Conservation (phyloP, 2,888 invertebrate species). For the Alloplasta piceator region DNA sequence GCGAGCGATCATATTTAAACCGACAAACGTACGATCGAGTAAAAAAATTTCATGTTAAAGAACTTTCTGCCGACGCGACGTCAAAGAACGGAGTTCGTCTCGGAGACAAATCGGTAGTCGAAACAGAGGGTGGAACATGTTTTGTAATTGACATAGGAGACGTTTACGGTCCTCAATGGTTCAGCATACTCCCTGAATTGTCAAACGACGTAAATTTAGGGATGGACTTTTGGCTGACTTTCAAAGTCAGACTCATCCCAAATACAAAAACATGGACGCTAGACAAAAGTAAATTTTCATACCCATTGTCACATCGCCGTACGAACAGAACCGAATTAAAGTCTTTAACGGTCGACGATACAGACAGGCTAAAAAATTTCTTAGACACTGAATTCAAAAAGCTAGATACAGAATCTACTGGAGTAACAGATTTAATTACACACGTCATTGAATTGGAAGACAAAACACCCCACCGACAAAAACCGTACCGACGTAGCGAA, state of each 20-base stretch:
- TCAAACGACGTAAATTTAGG: background rate
- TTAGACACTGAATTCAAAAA: too few relatives aligned
- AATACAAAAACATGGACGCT: background rate
- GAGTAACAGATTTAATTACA: too few relatives aligned
- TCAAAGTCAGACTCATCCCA: background rate
- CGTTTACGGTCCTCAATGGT: background rate
- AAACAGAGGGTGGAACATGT: background rate
- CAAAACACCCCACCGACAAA: too few relatives aligned
- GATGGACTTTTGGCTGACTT: background rate
- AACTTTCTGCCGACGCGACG: background rate
- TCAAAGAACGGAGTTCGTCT: background rate
- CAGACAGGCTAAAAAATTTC: too few relatives aligned
- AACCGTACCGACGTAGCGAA: too few relatives aligned
- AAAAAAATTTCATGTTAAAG: background rate
- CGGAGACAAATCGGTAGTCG: background rate
- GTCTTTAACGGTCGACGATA: too few relatives aligned
- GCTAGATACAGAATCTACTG: too few relatives aligned
- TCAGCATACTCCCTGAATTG: background rate
- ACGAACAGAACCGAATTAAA: too few relatives aligned
- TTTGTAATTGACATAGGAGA: slow-evolving; percentile 1
- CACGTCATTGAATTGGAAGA: too few relatives aligned
- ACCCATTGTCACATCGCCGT: too few relatives aligned
- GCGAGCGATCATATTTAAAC: background rate
- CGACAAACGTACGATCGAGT: background rate
- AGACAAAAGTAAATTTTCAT: background rate